Evolutionary conservation across 2,113 vertebrate genomes (phyloP), one percentile per base, ranked within the genome.

Genomic region (Piaya cayana): DNA sequence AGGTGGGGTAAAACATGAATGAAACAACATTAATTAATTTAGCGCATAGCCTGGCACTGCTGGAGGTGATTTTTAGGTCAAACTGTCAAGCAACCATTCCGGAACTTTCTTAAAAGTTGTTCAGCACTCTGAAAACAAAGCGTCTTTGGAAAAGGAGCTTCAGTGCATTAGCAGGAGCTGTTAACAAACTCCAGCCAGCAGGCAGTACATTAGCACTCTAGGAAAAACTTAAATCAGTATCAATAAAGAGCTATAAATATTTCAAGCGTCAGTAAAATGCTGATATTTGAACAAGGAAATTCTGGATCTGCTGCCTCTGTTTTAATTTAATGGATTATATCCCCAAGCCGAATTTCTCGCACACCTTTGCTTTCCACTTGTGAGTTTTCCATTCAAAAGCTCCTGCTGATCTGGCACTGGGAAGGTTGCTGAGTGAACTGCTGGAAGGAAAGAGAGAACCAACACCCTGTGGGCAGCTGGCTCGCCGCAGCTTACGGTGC

Each of bases 391-490:
- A 29, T 29, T 71, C 19, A 9, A 47, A 36, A 16, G 8, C 34
- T 59, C 20, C 32, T 60, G 9, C 25, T 56, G 49, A 18, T 16
- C 1, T 49, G 63, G 52, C 12, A 23, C 42, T n/a, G 21, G 37
- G 20, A 67, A 45, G 27, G 62, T 10, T 68, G 27, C 12, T 53
- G 29, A 50, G 26, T 43, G 47, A 80, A 49, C n/a, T 45, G 39
- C 75, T 67, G 34, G 37, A 34, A 50, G 49, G 52, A 27, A 42
- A 59, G 29, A 71, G 32, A 78, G 39, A 74, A 16, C 17, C 50
- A 47, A 29, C 2, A 34, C 49, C 45, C 58, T 1, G 0, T n/a
- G 17, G 70, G 29, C 52, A 71, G 21, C 0, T 26, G 39, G 34
- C 14, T 60, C 30, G 64, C 56, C 69, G 59, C 12, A 74, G 29